Evolutionary conservation across 64 coral and sea anemone genomes (phyloP).

Genomic region (Porites australiensis): DNA sequence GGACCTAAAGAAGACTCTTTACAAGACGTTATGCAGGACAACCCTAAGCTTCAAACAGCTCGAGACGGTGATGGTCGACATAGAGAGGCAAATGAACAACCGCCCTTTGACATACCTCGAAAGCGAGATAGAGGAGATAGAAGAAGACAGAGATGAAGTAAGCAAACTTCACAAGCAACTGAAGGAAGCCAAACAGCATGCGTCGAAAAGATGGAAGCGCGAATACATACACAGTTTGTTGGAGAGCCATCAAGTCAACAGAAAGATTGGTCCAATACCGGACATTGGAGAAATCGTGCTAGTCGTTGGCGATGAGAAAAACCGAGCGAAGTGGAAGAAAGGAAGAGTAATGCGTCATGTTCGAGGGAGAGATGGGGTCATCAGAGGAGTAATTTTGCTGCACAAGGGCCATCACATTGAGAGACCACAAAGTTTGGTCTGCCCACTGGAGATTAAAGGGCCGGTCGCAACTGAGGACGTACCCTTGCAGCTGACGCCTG

Average conservation of each 20-base stretch:
- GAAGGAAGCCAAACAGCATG: slow-evolving; percentile 5
- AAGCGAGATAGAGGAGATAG: slow-evolving; percentile 12
- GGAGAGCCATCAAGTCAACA: slow-evolving; percentile 73
- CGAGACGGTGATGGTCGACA: slow-evolving; percentile 76
- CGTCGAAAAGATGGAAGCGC: slow-evolving; percentile 58
- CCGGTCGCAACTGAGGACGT: background rate
- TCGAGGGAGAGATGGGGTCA: no score
- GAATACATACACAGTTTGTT: slow-evolving; percentile 80
- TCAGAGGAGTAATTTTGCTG: no score
- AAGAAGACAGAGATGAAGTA: slow-evolving; percentile 59
- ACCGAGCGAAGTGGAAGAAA: slow-evolving; percentile 20
- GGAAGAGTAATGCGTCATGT: background rate
- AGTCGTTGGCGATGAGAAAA: slow-evolving; percentile 50
- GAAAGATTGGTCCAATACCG: background rate
- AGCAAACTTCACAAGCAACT: slow-evolving; percentile 39
- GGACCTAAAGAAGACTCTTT: slow-evolving; percentile 77
- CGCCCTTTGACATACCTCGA: slow-evolving; percentile 18
- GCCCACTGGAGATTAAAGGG: no score
- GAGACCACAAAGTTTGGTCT: no score
- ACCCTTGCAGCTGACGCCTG: background rate
- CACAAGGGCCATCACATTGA: no score
- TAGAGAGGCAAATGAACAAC: slow-evolving; percentile 45
- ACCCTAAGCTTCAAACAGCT: slow-evolving; percentile 53
- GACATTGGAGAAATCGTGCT: slow-evolving; percentile 66
- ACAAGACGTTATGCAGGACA: slow-evolving; percentile 80